phyloP scores from a whole-genome alignment of 2,113 vertebrate species.

The Regulus satrapa region DNA sequence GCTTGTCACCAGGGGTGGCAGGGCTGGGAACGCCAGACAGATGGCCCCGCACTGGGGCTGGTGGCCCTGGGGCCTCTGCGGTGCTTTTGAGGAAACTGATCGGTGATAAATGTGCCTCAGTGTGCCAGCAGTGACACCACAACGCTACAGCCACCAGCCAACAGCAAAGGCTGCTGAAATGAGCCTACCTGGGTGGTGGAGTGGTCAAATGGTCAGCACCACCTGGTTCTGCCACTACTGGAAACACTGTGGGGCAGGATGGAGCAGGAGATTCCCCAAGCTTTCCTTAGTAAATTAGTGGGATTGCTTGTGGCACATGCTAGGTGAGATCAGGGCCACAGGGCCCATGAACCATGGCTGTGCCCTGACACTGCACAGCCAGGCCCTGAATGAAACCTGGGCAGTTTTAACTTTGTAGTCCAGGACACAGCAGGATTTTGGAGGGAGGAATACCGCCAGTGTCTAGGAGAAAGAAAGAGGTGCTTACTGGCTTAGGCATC shows the following conservation, averaged over 20 bases:
- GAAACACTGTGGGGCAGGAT: background rate
- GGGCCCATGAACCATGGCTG: rapidly evolving
- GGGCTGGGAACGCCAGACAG: background rate
- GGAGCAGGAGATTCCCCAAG: background rate
- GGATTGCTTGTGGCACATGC: background rate
- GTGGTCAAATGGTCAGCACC: background rate
- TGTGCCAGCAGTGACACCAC: background rate
- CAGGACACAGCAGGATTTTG: background rate
- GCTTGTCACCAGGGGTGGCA: background rate
- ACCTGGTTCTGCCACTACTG: background rate
- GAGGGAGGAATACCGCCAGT: background rate
- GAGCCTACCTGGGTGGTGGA: rapidly evolving
- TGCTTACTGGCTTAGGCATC: background rate
- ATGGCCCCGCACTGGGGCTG: background rate
- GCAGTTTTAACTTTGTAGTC: rapidly evolving
- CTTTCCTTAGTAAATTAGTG: background rate
- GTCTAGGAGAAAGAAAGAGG: background rate
- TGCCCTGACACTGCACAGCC: rapidly evolving
- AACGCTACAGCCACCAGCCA: background rate
- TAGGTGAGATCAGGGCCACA: background rate
- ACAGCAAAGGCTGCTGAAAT: background rate
- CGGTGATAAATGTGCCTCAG: background rate
- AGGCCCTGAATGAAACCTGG: rapidly evolving
- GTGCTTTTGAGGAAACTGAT: background rate
- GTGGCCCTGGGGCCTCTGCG: rapidly evolving